Conservation (phyloP, 2,888 invertebrate genomes). For the Acheta domesticus region DNA sequence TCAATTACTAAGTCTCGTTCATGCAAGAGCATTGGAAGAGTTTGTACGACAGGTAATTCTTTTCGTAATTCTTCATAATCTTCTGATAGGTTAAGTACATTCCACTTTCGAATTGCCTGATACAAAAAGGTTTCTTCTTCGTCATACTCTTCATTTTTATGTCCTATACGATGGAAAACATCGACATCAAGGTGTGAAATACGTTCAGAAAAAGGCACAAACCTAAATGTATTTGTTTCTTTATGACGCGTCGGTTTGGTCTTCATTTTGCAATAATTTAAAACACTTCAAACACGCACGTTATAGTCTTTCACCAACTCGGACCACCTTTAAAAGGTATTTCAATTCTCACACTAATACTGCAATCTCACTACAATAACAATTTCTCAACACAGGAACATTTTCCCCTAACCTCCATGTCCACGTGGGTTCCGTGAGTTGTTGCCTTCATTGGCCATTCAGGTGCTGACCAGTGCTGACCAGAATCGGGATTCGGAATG, state of each 20-base stretch:
- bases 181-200: constrained; percentile 82
- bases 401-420: no score
- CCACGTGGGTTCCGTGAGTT: no score
- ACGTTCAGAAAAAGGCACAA: constrained; percentile 82
- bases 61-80: constrained; percentile 74
- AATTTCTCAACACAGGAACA: no score
- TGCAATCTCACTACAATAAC: no score
- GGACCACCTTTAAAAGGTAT: no score
- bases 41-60: constrained; percentile 68
- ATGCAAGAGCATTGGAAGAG: constrained; percentile 79
- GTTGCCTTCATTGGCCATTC: no score
- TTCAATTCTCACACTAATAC: no score
- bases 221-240: constrained; percentile 76
- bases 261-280: constrained; percentile 56
- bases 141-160: constrained; percentile 67
- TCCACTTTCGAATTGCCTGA: constrained; percentile 83
- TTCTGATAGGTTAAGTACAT: constrained; percentile 79
- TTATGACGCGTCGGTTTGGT: constrained; percentile 70
- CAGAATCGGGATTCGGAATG: no score
- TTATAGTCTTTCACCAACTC: no score
- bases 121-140: constrained; percentile 74
- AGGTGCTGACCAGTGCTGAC: no score
- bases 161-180: constrained; percentile 79
- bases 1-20: constrained; percentile 73
- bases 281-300: not conserved